Percentiles rank a stretch among this genome's conserved stretches.
These are phyloP conservation scores for Tragulus kanchil DNA, from an alignment of 2,113 vertebrate species.

Conservation along the genomic window DNA sequence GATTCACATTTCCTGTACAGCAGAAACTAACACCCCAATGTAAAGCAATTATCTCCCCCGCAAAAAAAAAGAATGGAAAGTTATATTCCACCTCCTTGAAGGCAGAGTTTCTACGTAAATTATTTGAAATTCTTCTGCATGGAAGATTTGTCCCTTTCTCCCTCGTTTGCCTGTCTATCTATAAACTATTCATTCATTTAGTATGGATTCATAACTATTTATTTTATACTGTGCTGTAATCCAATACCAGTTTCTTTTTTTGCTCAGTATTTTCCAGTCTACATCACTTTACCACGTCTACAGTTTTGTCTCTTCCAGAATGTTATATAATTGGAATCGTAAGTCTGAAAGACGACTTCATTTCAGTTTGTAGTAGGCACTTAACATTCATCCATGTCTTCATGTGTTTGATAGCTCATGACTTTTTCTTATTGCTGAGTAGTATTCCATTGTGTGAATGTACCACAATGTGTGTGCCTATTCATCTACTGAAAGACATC, in stretches of 20 bases:
- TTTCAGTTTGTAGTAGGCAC: neutral
- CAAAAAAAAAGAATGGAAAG: neutral
- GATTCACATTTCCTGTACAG: neutral
- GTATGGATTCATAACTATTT: neutral
- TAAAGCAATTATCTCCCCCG: neutral
- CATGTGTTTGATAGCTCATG: neutral
- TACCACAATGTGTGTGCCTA: neutral
- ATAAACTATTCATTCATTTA: neutral
- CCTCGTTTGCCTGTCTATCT: neutral
- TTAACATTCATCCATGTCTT: neutral
- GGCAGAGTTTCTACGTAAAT: neutral
- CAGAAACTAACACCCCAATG: neutral
- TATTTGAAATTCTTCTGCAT: neutral
- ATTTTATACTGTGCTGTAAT: neutral
- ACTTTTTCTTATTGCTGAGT: neutral
- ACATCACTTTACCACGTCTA: neutral
- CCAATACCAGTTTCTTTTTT: neutral
- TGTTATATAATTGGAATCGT: conserved; percentile 1
- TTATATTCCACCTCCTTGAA: neutral
- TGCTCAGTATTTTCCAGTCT: neutral
- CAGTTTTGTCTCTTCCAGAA: neutral
- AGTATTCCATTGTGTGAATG: neutral
- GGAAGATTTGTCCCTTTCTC: neutral
- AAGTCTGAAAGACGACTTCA: neutral
- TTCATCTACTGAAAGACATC: neutral